Conservation (phyloP, 2,797 vertebrate genomes). For the Siniperca obscura region DNA sequence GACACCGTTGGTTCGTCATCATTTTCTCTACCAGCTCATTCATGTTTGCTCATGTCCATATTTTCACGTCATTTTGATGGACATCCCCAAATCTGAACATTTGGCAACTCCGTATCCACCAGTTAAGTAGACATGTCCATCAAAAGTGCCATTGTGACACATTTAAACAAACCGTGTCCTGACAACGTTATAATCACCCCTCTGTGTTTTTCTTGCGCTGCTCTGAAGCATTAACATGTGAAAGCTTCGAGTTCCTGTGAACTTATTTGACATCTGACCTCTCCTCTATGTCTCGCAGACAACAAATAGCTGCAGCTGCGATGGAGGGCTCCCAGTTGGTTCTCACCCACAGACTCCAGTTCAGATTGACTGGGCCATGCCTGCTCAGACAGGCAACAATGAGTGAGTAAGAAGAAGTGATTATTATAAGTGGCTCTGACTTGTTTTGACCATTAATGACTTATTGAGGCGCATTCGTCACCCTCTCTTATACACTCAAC, state of each 20-base stretch:
- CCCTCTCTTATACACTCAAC: constrained; percentile 27
- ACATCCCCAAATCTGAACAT: constrained; percentile 2
- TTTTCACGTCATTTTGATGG: constrained; percentile 32
- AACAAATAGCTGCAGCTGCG: constrained; percentile 89
- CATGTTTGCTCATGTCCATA: constrained; percentile 20
- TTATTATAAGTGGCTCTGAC: constrained; percentile 71
- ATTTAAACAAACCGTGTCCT: constrained; percentile 62
- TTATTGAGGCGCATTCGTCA: constrained; percentile 55
- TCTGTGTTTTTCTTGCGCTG: constrained; percentile 61
- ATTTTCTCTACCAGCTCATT: neutral
- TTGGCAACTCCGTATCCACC: constrained; percentile 22
- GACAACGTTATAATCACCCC: constrained; percentile 64
- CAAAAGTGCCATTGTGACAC: constrained; percentile 55
- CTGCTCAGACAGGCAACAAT: constrained; percentile 62
- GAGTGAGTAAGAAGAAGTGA: constrained; percentile 73
- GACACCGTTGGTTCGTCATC: neutral
- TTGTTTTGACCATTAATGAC: constrained; percentile 67
- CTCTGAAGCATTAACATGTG: constrained; percentile 87
- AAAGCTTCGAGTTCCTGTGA: constrained; percentile 88
- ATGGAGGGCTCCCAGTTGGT: constrained; percentile 67
- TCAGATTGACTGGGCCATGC: constrained; percentile 59
- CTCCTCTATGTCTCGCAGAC: constrained; percentile 82
- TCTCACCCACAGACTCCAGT: constrained; percentile 73
- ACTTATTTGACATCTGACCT: constrained; percentile 90
- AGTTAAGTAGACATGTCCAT: constrained; percentile 51